Percentiles rank a stretch among this genome's conserved stretches.
Evolutionary conservation across 64 coral and sea anemone genomes (phyloP).

Genomic region (Pocillopora verrucosa): DNA sequence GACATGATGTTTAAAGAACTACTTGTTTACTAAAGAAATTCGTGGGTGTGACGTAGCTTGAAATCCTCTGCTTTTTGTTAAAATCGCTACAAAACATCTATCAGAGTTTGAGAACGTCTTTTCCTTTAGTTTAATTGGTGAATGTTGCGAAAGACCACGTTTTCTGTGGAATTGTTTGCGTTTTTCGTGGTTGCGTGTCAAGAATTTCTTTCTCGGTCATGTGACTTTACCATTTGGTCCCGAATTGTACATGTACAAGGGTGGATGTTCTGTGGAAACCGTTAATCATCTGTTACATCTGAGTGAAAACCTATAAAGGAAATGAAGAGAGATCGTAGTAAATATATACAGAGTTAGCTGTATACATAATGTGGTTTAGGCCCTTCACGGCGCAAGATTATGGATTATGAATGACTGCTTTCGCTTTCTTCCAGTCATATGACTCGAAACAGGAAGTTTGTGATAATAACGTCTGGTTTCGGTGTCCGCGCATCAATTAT

Average conservation of each 20-base stretch:
- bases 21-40: not conserved
- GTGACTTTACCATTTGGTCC: not conserved
- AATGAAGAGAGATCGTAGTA: not conserved
- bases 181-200: too few relatives aligned
- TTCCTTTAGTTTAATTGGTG: not conserved
- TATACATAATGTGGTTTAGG: too few relatives aligned
- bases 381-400: too few relatives aligned
- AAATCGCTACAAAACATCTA: not conserved
- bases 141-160: not conserved
- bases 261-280: not conserved
- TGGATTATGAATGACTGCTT: too few relatives aligned
- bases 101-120: not conserved
- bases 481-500: too few relatives aligned
- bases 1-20: not conserved
- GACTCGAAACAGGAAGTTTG: not conserved
- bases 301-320: too few relatives aligned
- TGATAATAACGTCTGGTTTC: too few relatives aligned
- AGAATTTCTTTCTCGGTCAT: not conserved
- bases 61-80: not conserved
- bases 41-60: constrained; percentile 21
- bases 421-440: too few relatives aligned
- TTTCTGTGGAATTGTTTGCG: not conserved
- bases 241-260: not conserved
- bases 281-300: not conserved
- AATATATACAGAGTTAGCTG: too few relatives aligned